Evolutionary conservation across 2,888 invertebrate genomes (phyloP), one percentile per base, ranked within the genome.

Genomic region (Pseudococcus longispinus): DNA sequence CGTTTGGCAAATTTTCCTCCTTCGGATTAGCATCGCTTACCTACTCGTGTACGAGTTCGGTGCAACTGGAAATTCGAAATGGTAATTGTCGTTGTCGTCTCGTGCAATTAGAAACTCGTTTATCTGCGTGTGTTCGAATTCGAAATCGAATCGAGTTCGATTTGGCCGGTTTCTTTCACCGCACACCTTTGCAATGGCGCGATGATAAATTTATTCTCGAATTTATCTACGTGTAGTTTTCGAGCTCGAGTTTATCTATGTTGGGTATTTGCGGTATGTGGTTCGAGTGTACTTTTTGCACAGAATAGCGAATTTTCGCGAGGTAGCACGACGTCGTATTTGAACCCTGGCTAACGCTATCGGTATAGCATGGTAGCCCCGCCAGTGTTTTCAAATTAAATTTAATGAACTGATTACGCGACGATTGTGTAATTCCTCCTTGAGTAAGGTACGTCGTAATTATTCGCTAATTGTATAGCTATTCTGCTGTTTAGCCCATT

Each of bases 51-150:
- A 60, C 51, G 9, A 37, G 37, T 4, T 37, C 8, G 37, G 37
- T 37, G 37, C 51, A 15, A 51, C n/a, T 51, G n/a, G 18, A 51
- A n/a, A 51, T 51, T 51, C n/a, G n/a, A 51, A 46, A 15, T 46
- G 44, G 44, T 46, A 46, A 46, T 46, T 46, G 15, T 46, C 44
- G 44, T 15, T 20, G n/a, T 55, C n/a, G 55, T 55, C 42, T 80
- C 42, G 77, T n/a, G 77, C 37, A 80, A 80, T 80, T 80, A 80
- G 77, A 37, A 80, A 42, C 37, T 80, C 77, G 77, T 80, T 80
- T 80, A 80, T 80, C 23, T 80, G 23, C n/a, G n/a, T 37, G 60
- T 11, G 51, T n/a, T n/a, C n/a, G n/a, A n/a, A 51, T 51, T 51
- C 51, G 51, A 60, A 60, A 65, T 65, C 26, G 65, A 26, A 26